These are phyloP conservation scores for Lottia gigantea DNA, from an alignment of 2,888 invertebrate genomes.

Conservation along the genomic window DNA sequence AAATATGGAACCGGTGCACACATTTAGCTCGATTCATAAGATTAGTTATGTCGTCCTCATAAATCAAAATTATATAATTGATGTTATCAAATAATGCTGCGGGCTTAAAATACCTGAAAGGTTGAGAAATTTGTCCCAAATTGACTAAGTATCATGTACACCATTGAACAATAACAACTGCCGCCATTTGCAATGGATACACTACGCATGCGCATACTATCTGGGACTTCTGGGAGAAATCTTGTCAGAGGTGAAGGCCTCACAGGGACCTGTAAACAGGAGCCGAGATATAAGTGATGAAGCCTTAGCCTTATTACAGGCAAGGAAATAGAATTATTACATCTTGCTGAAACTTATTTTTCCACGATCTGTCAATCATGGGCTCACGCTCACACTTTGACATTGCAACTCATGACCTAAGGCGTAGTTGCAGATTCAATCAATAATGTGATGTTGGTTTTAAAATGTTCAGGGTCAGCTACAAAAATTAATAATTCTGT, in stretches of 20 bases:
- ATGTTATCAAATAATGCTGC: conserved; percentile 13
- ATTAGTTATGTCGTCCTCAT: background rate
- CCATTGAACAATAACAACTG: conserved; percentile 97
- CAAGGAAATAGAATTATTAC: too few relatives aligned
- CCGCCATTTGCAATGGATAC: conserved; percentile 93
- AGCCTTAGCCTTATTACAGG: too few relatives aligned
- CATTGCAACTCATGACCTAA: too few relatives aligned
- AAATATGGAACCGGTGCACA: conserved; percentile 7
- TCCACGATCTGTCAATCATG: too few relatives aligned
- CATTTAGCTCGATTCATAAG: background rate
- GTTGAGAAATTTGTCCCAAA: conserved; percentile 70
- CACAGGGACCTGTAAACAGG: conserved; percentile 18
- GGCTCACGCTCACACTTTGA: too few relatives aligned
- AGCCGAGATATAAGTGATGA: too few relatives aligned
- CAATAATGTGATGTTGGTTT: too few relatives aligned
- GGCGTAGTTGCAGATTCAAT: too few relatives aligned
- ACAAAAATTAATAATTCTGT: too few relatives aligned
- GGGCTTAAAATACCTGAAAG: conserved; percentile 67
- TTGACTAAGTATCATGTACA: conserved; percentile 74
- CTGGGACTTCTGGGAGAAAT: conserved; percentile 56
- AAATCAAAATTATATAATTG: conserved; percentile 14
- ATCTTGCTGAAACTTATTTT: too few relatives aligned
- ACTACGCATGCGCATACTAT: conserved; percentile 65
- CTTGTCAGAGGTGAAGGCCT: conserved; percentile 28
- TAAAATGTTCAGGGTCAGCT: too few relatives aligned